These are phyloP conservation scores for Nomada ferruginata DNA, from an alignment of 2,888 invertebrate species.

Conservation along the genomic window DNA sequence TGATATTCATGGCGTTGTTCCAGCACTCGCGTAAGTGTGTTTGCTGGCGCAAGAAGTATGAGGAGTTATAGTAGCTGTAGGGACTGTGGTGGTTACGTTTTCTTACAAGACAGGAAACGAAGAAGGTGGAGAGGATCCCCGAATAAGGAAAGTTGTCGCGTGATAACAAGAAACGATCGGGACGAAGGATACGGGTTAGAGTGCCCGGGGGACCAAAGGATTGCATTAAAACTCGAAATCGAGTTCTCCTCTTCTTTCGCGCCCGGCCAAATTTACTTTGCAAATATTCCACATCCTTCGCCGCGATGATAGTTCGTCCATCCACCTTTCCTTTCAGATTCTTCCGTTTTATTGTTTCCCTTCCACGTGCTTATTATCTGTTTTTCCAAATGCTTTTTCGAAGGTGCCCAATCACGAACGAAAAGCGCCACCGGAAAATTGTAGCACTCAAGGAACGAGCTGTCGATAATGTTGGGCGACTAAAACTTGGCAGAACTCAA, in stretches of 20 bases:
- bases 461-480: background rate
- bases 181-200: background rate
- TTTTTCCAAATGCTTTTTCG: background rate
- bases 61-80: background rate
- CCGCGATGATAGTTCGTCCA: constrained; percentile 10
- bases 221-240: constrained; percentile 81
- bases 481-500: background rate
- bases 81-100: constrained; percentile 9
- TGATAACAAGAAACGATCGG: constrained; percentile 45
- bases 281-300: constrained; percentile 76
- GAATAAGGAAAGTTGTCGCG: constrained; percentile 37
- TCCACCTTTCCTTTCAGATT: background rate
- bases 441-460: background rate
- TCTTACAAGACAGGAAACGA: constrained; percentile 19
- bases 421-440: no score
- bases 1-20: no score
- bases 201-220: constrained; percentile 64
- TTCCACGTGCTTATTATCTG: constrained; percentile 7
- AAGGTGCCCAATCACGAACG: background rate
- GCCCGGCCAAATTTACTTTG: constrained; percentile 79
- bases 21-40: background rate
- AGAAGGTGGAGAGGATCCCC: constrained; percentile 28
- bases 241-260: constrained; percentile 73
- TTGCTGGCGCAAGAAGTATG: background rate
- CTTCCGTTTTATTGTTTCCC: background rate